Percentiles rank a stretch among this genome's conserved stretches.
phyloP scores from a whole-genome alignment of 2,888 invertebrate species.

The Tenthredo mesomela region DNA sequence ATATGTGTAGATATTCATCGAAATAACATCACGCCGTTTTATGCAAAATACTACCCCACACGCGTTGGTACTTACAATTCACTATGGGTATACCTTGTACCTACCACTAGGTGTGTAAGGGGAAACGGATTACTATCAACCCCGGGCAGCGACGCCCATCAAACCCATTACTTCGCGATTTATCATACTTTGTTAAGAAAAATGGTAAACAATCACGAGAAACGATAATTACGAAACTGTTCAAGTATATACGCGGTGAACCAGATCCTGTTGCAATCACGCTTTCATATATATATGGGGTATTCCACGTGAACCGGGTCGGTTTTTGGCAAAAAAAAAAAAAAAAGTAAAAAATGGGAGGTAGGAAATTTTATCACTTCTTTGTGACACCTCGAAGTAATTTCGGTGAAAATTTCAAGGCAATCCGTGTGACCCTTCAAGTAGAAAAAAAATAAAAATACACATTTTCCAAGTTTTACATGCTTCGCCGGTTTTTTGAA shows the following conservation, averaged over 20 bases:
- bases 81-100: not conserved
- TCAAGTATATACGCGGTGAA: not conserved
- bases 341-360: too few species aligned
- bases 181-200: slow-evolving; percentile 60
- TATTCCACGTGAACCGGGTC: too few species aligned
- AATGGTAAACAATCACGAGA: slow-evolving; percentile 67
- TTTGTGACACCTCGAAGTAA: too few species aligned
- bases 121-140: slow-evolving; percentile 30
- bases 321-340: too few species aligned
- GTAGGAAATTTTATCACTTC: too few species aligned
- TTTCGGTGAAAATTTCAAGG: too few species aligned
- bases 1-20: not conserved
- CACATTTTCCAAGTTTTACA: too few species aligned
- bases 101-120: not conserved
- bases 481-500: too few species aligned
- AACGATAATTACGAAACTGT: slow-evolving; percentile 55
- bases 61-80: not conserved
- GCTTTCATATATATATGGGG: not conserved
- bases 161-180: slow-evolving; percentile 38
- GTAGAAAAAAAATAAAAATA: too few species aligned
- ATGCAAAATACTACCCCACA: slow-evolving; percentile 24
- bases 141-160: slow-evolving; percentile 37
- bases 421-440: too few species aligned
- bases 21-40: slow-evolving; percentile 49
- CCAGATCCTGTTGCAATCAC: not conserved